A percentile compares a stretch with the other conserved stretches of the same genome.
Evolutionary conservation across 2,113 vertebrate species (phyloP).

Genomic region (Scortum barcoo): DNA sequence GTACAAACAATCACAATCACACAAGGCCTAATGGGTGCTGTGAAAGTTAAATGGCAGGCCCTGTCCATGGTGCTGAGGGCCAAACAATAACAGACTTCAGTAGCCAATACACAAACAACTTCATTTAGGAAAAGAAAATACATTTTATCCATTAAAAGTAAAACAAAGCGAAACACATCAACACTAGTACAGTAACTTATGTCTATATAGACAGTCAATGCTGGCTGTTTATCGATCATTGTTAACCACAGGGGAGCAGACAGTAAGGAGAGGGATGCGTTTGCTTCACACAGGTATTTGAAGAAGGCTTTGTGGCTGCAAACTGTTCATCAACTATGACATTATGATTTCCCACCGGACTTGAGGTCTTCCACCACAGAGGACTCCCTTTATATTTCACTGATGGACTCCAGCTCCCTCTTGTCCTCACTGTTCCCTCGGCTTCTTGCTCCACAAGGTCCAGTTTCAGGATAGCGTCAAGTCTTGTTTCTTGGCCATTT

Average conservation of each 20-base stretch:
- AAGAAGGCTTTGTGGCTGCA: conserved; percentile 1
- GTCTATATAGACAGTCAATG: background rate
- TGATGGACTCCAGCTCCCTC: background rate
- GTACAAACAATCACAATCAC: background rate
- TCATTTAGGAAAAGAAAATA: background rate
- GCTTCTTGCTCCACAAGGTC: background rate
- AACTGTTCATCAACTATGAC: background rate
- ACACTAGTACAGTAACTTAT: too few species aligned
- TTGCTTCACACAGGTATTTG: background rate
- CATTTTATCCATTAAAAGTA: background rate
- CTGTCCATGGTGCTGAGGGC: background rate
- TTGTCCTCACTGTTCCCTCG: background rate
- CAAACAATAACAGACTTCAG: background rate
- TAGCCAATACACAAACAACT: background rate
- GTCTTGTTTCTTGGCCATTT: background rate
- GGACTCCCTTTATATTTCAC: background rate
- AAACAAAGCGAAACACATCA: background rate
- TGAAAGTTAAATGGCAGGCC: background rate
- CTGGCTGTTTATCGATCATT: background rate
- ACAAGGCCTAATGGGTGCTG: too few species aligned
- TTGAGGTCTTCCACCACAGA: background rate
- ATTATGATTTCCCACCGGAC: background rate
- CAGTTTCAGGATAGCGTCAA: background rate
- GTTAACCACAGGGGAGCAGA: background rate
- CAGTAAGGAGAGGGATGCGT: background rate